Evolutionary conservation across 2,113 vertebrate genomes (phyloP), one percentile per base, ranked within the genome.

Genomic region (Equus przewalskii): DNA sequence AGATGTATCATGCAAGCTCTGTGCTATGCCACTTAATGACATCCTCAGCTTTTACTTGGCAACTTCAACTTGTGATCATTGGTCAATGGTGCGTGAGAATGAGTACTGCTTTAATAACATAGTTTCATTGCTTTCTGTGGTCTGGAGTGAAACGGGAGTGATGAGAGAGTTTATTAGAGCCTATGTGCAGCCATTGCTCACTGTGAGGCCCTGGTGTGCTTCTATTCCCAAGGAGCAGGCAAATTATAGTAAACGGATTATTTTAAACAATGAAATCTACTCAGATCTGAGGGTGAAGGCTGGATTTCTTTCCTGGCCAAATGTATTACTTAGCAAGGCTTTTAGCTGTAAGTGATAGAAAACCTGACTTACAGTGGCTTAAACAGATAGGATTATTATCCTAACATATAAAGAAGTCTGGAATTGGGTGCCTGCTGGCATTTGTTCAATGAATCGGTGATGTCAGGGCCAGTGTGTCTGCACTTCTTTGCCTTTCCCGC

Each of bases 51-150:
- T 97, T 79, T 24, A 49, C 21, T 94, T 62, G 8, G 82, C 87
- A 94, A 90, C 60, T 81, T 95, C 78, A 91, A 2, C 26, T 96
- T 94, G 49, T 80, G 49, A 81, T 60, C 75, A 88, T 6, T 84
- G 79, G 65, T 65, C 82, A 91, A 1, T 67, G 58, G 69, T 88
- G 46, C 70, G n/a, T 65, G 84, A 70, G 36, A 24, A 87, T 80
- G 19, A 85, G 6, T 81, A 64, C 22, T 60, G 9, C 60, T 81
- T 70, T 93, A 80, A 65, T 75, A 65, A 94, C 90, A 89, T 49
- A n/a, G 51, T 84, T 89, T 78, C 64, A 86, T 76, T 95, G 70
- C 80, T 94, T 96, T 8, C 19, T 80, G 92, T 97, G n/a, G n/a
- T 97, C 82, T 86, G 46, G 7, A 76, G 24, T 7, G 8, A 95